Percentiles rank a stretch among this genome's conserved stretches.
Evolutionary conservation across 2,113 vertebrate species (phyloP).

Genomic region (Rhynchopsitta pachyrhyncha): DNA sequence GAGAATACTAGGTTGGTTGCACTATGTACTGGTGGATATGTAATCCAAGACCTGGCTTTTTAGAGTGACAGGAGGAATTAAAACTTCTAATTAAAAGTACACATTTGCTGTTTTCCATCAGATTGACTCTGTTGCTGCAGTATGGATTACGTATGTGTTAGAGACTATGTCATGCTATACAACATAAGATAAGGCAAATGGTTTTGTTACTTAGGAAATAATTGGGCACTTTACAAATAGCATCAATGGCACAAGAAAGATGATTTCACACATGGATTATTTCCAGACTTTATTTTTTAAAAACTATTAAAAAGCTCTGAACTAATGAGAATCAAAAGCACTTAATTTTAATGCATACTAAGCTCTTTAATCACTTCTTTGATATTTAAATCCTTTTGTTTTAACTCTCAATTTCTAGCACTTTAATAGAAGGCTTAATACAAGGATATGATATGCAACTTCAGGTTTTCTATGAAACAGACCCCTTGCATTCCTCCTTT

Average conservation of each 20-base stretch:
- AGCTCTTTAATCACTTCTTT: conserved; percentile 64
- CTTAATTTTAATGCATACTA: conserved; percentile 58
- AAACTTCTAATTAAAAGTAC: conserved; percentile 16
- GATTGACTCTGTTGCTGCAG: conserved; percentile 16
- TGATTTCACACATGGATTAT: conserved; percentile 32
- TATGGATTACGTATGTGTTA: conserved; percentile 17
- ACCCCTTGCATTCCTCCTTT: conserved; percentile 61
- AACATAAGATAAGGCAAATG: conserved; percentile 71
- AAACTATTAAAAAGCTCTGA: conserved; percentile 44
- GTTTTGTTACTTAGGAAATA: conserved; percentile 64
- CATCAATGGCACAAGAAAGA: conserved; percentile 55
- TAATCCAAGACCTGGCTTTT: conserved; percentile 52
- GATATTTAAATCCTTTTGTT: conserved; percentile 60
- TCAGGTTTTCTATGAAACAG: conserved; percentile 65
- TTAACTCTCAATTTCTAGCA: conserved; percentile 68
- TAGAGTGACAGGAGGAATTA: conserved; percentile 28
- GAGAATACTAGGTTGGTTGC: conserved; percentile 42
- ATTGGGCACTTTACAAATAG: conserved; percentile 69
- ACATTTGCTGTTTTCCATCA: conserved; percentile 25
- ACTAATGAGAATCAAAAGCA: conserved; percentile 52
- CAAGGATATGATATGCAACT: conserved; percentile 67
- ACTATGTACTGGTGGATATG: conserved; percentile 51
- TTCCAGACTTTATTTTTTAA: conserved; percentile 39
- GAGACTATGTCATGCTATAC: conserved; percentile 1
- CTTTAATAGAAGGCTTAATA: conserved; percentile 75